Evolutionary conservation across 2,888 invertebrate species (phyloP), one percentile per base, ranked within the genome.

Genomic region (Synanthedon vespiformis): DNA sequence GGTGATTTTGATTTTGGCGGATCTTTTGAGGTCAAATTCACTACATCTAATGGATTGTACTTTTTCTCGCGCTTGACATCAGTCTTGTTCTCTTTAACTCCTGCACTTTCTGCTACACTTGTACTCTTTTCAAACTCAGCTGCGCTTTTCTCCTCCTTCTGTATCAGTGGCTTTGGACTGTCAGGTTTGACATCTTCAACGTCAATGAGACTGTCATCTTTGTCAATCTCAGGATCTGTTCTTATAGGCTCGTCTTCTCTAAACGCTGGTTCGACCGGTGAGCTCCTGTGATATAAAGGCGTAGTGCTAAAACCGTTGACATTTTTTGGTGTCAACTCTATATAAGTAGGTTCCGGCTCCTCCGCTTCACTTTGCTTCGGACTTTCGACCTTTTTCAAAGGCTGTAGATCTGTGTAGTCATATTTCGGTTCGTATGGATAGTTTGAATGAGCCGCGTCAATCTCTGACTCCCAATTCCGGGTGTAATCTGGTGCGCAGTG

Each of bases 21-120:
- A 65, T 90, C 90, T 68, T 88, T 89, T 10, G 90, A 88, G 34
- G 90, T 90, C 60, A 90, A 77, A 76, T 90, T 90, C 55, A 89
- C 90, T 11, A 90, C 90, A 66, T 90, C 90, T 53, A 90, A 70
- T n/a, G 90, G 90, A 69, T 90, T 89, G 61, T 87, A 90, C 59
- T 87, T 90, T 72, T 78, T 89, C 68, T 75, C 76, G 69, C 58
- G 63, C 54, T 67, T 76, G 18, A 55, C 66, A 58, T 80, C 84
- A 72, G 72, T 77, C 72, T 82, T 81, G 40, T 66, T 77, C 56
- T 77, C 72, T 61, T 64, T 74, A 57, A 56, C 62, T 63, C 63
- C 69, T 53, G 56, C 60, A 49, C 63, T 76, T 67, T 82, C 85
- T 72, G 71, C 51, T 34, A 62, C 56, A 66, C 65, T 80, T 44